These are phyloP conservation scores for Sebastes kiyomatsui DNA, from an alignment of 2,797 vertebrate species.

Conservation along the genomic window DNA sequence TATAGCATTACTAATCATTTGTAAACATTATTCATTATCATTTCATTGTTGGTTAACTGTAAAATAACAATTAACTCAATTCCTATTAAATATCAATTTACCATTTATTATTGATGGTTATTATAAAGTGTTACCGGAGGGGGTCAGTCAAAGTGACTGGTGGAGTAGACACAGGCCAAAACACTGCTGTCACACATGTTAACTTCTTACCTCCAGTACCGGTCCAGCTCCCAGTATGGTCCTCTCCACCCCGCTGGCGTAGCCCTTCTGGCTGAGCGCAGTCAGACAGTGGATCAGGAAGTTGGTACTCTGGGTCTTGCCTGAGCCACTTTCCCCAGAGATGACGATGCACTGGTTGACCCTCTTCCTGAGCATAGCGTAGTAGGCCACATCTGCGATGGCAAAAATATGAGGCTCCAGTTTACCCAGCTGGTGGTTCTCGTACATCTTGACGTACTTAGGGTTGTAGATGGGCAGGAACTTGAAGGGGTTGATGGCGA, in stretches of 20 bases:
- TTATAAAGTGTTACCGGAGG: no score
- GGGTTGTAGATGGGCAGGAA: slow-evolving; percentile 99
- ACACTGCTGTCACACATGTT: slow-evolving; percentile 47
- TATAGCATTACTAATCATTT: no score
- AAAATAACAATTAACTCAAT: no score
- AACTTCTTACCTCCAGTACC: slow-evolving; percentile 93
- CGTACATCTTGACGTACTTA: slow-evolving; percentile 98
- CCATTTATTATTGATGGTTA: no score
- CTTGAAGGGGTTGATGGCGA: slow-evolving; percentile 97
- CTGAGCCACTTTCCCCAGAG: slow-evolving; percentile 97
- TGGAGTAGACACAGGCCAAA: not conserved
- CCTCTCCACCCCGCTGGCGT: slow-evolving; percentile 96
- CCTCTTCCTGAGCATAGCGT: slow-evolving; percentile 95
- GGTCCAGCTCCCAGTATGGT: slow-evolving; percentile 98
- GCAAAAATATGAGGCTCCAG: slow-evolving; percentile 98
- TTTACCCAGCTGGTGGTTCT: slow-evolving; percentile 97
- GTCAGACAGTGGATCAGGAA: slow-evolving; percentile 99
- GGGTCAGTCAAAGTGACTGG: not conserved
- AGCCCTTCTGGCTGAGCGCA: slow-evolving; percentile 97
- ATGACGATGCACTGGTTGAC: slow-evolving; percentile 98
- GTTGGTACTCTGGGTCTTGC: slow-evolving; percentile 99
- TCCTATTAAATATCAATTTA: no score
- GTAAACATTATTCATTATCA: no score
- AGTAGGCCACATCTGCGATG: slow-evolving; percentile 96
- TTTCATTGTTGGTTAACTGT: no score